Base-by-base conservation (phyloP, 2,113 vertebrate genomes). In the Terrapene triunguis region DNA sequence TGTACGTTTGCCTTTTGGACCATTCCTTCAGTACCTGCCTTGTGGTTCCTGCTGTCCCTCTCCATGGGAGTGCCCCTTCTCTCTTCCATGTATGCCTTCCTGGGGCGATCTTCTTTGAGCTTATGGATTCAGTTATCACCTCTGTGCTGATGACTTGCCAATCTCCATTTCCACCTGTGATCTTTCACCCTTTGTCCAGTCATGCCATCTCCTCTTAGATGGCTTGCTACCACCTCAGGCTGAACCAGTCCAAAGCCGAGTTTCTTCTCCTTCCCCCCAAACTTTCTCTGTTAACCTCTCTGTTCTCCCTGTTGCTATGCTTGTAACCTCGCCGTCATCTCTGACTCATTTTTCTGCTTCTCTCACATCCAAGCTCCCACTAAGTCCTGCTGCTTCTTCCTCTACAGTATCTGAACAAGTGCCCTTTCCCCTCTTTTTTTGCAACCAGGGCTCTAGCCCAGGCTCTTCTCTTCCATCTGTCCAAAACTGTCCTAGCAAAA, bases 151-250 rank as follows among this genome's bases (percentile, higher is more conserved):
- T n/a, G 72, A 19, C 24, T 13, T 0, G 10, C 5, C 2, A 2
- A 3, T 51, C 21, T 80, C 32, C 2, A 0, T 1, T 0, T 27
- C 19, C 62, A 50, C 11, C 42, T 79, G 54, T 27, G 6, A 0
- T 0, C 44, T 79, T 35, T 57, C 81, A 24, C 57, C 47, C 0
- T 1, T 24, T 42, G 4, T 85, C 85, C 81, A 65, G 0, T 57
- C 27, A 1, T 0, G 62, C 62, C 62, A n/a, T 94, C 57, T 47
- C 85, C 83, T 89, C 0, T 0, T 16, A 55, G n/a, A 29, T 80
- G 19, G 5, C 76, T 85, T 62, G 11, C 42, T 16, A 0, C 51
- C 50, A 42, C 0, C 84, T 59, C 35, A 27, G 9, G 91, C 88
- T 38, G 1, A 16, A 7, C 6, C 17, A 6, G 69, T 82, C 80